Evolutionary conservation across 2,888 invertebrate genomes (phyloP).

Genomic region (Branchellion lobata): DNA sequence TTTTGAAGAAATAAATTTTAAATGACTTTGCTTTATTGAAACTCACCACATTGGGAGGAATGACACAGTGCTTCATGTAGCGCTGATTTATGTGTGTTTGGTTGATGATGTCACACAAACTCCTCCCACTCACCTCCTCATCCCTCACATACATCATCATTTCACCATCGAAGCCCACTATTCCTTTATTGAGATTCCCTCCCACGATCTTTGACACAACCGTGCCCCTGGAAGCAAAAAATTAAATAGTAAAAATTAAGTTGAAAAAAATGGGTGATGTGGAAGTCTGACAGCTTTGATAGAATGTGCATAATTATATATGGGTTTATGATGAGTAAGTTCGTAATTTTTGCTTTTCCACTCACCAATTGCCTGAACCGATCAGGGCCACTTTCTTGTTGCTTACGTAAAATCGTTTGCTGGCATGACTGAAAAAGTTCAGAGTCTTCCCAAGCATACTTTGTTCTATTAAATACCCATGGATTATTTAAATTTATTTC

Average conservation of each 20-base stretch:
- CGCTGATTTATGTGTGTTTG: conserved; percentile 96
- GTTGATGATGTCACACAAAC: conserved; percentile 96
- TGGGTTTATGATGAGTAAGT: too few relatives aligned
- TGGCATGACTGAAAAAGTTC: too few relatives aligned
- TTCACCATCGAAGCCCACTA: conserved; percentile 67
- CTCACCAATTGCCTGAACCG: neutral
- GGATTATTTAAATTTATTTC: too few relatives aligned
- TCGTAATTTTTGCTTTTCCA: too few relatives aligned
- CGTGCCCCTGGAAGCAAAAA: conserved; percentile 74
- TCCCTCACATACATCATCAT: conserved; percentile 89
- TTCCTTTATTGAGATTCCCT: conserved; percentile 74
- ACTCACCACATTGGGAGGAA: conserved; percentile 91
- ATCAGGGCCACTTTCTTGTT: conserved; percentile 5
- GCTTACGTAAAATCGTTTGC: neutral
- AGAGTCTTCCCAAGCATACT: too few relatives aligned
- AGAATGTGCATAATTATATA: too few relatives aligned
- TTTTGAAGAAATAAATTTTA: too few relatives aligned
- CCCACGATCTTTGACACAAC: conserved; percentile 98
- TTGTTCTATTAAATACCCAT: too few relatives aligned
- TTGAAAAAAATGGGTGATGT: neutral
- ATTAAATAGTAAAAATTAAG: too few relatives aligned
- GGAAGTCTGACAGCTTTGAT: neutral
- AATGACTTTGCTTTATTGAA: too few relatives aligned
- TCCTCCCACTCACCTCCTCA: conserved; percentile 81
- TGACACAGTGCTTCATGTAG: conserved; percentile 89